Evolutionary conservation across 2,797 vertebrate genomes (phyloP).

Genomic region (Phyllotis vaccarum): DNA sequence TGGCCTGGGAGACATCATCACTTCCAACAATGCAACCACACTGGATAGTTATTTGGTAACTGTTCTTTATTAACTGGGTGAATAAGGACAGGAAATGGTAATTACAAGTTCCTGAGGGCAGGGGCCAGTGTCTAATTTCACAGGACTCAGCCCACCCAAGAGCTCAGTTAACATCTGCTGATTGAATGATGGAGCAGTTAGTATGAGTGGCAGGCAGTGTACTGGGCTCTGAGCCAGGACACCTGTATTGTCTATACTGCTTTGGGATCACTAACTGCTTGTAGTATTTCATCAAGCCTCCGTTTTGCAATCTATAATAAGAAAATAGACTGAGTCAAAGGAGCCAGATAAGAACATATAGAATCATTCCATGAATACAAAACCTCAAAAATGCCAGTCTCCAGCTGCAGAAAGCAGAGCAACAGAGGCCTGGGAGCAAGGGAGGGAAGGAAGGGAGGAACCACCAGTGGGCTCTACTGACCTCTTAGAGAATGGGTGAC

Average conservation of each 20-base stretch:
- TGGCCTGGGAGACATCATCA: neutral
- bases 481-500: neutral
- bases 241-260: neutral
- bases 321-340: constrained; percentile 7
- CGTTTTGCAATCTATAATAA: neutral
- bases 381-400: neutral
- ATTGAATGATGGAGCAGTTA: neutral
- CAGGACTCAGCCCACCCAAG: neutral
- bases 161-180: neutral
- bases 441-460: neutral
- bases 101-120: neutral
- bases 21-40: neutral
- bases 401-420: neutral
- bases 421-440: neutral
- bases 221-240: neutral
- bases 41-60: neutral
- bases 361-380: neutral
- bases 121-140: neutral
- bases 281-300: neutral
- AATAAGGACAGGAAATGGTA: neutral
- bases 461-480: neutral
- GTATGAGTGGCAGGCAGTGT: neutral
- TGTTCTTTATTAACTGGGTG: neutral
- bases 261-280: neutral
- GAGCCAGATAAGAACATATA: neutral